Base-by-base conservation (phyloP, 2,888 invertebrate species). In the Ennomos erosarius region DNA sequence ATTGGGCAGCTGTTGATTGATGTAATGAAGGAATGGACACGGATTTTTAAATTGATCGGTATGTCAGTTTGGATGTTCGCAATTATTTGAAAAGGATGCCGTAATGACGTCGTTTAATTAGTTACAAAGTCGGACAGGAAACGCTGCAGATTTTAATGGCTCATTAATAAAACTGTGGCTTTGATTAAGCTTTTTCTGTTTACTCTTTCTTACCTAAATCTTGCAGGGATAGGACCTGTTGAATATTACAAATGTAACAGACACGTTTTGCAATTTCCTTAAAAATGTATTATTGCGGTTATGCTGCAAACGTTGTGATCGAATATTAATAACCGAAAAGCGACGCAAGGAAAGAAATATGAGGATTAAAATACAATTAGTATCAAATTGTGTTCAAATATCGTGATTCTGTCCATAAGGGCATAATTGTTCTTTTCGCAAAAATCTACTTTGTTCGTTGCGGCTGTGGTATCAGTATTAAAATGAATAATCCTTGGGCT, bases 1-100 rank as follows among this genome's bases (percentile, higher is more conserved):
- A 56, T 58, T 43, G 35, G 44, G 39, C 59, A 55, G 54, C 40
- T 59, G 59, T 51, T 59, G 59, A 59, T 59, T 55, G 46, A 59
- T 54, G 45, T 49, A 36, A 39, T 40, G 35, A 26, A 36, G 10
- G 39, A 46, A 36, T 39, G 45, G 50, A 45, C 26, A 54, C 55
- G 46, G 42, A 51, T 58, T 36, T 47, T 49, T 45, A 46, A 33
- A 48, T 10, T 45, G 44, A 49, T 16, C 37, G 42, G 46, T 11
- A 51, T 55, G 47, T 43, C 46, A 37, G 46, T 54, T 55, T 37
- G 54, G 9, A 50, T 50, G 10, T 50, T 49, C 34, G 49, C n/a
- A 37, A 58, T 47, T 53, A 10, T 48, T 53, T 53, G 34, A 39
- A 59, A 59, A 38, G 34, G 52, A 48, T 44, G 43, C 39, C 35